A percentile compares a stretch with the other conserved stretches of the same genome.
phyloP scores from a whole-genome alignment of 2,888 invertebrate species.

The Microdon myrmicae region DNA sequence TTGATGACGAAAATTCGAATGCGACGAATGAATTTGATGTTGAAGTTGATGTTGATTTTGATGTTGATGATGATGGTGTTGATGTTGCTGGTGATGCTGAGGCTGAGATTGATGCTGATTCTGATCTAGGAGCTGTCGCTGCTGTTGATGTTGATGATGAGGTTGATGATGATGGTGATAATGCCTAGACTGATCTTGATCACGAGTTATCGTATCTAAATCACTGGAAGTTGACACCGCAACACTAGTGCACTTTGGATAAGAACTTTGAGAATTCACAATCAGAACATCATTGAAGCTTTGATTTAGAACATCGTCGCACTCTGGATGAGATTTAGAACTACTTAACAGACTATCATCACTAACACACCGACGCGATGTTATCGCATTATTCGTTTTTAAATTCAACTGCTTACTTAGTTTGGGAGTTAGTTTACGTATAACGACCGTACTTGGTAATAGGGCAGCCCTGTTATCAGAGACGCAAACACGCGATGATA shows the following conservation, averaged over 20 bases:
- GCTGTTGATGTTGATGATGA: background rate
- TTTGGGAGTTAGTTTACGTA: conserved; percentile 54
- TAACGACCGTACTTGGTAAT: conserved; percentile 35
- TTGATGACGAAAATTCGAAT: background rate
- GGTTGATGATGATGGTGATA: conserved; percentile 4
- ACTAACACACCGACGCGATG: conserved; percentile 24
- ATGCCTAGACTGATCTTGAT: background rate
- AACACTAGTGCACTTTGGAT: background rate
- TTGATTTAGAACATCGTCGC: background rate
- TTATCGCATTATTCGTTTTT: conserved; percentile 19
- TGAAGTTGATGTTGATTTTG: conserved; percentile 2
- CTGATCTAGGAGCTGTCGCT: background rate
- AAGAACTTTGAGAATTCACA: background rate
- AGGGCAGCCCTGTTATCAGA: conserved; percentile 13
- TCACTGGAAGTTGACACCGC: conserved; percentile 6
- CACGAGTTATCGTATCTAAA: conserved; percentile 6
- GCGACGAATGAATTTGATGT: background rate
- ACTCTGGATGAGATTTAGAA: background rate
- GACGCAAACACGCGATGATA: background rate
- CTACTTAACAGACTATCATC: conserved; percentile 21
- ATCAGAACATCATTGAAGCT: background rate
- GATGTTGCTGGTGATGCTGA: background rate
- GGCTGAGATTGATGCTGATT: background rate
- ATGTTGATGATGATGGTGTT: background rate
- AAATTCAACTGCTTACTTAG: conserved; percentile 47